phyloP scores from a whole-genome alignment of 2,113 vertebrate genomes.

The Zapornia atra region DNA sequence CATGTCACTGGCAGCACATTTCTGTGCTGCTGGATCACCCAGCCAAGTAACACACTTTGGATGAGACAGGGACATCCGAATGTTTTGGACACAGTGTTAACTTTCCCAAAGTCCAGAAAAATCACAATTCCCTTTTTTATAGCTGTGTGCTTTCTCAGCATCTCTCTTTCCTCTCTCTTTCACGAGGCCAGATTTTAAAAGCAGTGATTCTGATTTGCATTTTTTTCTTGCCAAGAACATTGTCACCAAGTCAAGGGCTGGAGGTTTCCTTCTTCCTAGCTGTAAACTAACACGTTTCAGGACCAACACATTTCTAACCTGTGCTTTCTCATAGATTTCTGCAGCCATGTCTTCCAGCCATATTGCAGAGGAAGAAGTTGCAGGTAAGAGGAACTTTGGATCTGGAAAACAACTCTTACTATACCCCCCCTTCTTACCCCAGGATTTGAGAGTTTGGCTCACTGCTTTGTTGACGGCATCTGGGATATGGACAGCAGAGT shows the following conservation, averaged over 20 bases:
- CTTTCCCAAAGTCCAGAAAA: conserved; percentile 12
- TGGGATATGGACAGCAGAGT: neutral
- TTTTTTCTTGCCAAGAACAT: neutral
- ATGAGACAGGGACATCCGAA: neutral
- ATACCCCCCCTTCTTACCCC: neutral
- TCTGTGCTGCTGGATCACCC: neutral
- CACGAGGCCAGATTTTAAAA: neutral
- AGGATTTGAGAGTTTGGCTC: neutral
- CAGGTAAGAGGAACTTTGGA: neutral
- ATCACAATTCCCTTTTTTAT: neutral
- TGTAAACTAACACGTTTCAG: neutral
- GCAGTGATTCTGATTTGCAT: neutral
- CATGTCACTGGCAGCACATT: neutral
- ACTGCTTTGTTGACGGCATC: neutral
- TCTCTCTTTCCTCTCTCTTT: neutral
- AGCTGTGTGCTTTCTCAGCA: neutral
- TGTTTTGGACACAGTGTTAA: conserved; percentile 18
- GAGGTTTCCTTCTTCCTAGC: neutral
- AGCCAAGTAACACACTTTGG: neutral
- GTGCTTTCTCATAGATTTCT: neutral
- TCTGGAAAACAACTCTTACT: neutral
- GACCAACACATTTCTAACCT: neutral
- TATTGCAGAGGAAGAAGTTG: neutral
- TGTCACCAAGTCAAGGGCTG: neutral
- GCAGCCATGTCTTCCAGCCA: neutral